Conservation (phyloP, 2,113 vertebrate genomes). For the Vireo altiloquus region DNA sequence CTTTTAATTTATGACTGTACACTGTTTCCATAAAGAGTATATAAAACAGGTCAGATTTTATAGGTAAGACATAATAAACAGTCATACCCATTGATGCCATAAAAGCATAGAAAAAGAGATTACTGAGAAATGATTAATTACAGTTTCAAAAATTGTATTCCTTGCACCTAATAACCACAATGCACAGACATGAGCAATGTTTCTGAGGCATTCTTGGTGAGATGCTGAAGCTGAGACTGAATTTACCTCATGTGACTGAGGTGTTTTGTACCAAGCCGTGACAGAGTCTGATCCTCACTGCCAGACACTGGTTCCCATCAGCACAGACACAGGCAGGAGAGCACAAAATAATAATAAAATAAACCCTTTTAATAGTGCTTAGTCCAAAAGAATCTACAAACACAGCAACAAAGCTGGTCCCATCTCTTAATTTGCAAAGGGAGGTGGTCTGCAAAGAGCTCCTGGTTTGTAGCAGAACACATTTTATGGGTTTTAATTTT, state of each 20-base stretch:
- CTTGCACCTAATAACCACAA: constrained; percentile 56
- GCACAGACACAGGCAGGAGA: neutral
- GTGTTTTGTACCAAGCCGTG: neutral
- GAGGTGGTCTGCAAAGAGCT: neutral
- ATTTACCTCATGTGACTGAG: neutral
- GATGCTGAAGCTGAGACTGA: neutral
- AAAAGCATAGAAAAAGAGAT: constrained; percentile 59
- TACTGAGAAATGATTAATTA: constrained; percentile 73
- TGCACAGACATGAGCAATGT: constrained; percentile 30
- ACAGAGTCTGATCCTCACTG: neutral
- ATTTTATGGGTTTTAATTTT: neutral
- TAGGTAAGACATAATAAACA: constrained; percentile 73
- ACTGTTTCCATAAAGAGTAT: constrained; percentile 73
- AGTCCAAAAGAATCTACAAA: neutral
- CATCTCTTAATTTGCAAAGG: neutral
- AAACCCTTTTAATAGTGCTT: neutral
- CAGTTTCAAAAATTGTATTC: constrained; percentile 60
- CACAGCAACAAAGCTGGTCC: neutral
- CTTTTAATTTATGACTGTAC: constrained; percentile 74
- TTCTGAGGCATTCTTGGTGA: constrained; percentile 25
- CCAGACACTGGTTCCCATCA: neutral
- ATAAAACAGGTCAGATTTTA: constrained; percentile 75
- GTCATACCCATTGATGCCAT: constrained; percentile 65
- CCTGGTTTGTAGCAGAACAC: neutral
- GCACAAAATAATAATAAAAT: neutral